A percentile compares a stretch with the other conserved stretches of the same genome.
Conservation (phyloP, 1,140 invertebrate species). For the Tetraneura akinire region DNA sequence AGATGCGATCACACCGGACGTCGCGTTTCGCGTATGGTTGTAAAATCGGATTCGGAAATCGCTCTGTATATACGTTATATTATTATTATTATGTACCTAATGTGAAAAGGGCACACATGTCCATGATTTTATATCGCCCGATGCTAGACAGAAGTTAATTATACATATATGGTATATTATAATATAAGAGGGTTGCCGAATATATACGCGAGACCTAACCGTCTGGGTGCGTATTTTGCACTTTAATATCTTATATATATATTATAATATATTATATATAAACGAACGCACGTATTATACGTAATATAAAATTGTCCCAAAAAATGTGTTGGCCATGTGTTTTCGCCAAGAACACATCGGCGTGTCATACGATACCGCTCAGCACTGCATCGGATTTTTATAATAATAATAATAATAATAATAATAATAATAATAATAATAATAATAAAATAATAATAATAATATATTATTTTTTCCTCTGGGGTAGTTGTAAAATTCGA, state of each 20-base stretch:
- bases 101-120: conserved; percentile 27
- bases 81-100: background rate
- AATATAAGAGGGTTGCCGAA: conserved; percentile 18
- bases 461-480: conserved; percentile 3
- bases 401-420: conserved; percentile 47
- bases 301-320: conserved; percentile 40
- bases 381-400: conserved; percentile 19
- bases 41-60: background rate
- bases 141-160: conserved; percentile 49
- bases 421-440: conserved; percentile 37
- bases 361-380: conserved; percentile 45
- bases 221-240: conserved; percentile 48
- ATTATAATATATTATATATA: too few species aligned
- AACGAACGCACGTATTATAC: background rate
- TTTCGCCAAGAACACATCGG: background rate
- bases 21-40: too few species aligned
- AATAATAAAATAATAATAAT: conserved; percentile 41
- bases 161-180: conserved; percentile 4
- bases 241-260: conserved; percentile 27
- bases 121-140: conserved; percentile 44
- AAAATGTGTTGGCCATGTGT: conserved; percentile 49
- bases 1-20: too few species aligned
- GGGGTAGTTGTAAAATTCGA: conserved; percentile 43
- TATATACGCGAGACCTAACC: conserved; percentile 8
- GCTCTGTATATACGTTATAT: conserved; percentile 37